Evolutionary conservation across 2,888 invertebrate species (phyloP), one percentile per base, ranked within the genome.

Genomic region (Heteropelma amictum): DNA sequence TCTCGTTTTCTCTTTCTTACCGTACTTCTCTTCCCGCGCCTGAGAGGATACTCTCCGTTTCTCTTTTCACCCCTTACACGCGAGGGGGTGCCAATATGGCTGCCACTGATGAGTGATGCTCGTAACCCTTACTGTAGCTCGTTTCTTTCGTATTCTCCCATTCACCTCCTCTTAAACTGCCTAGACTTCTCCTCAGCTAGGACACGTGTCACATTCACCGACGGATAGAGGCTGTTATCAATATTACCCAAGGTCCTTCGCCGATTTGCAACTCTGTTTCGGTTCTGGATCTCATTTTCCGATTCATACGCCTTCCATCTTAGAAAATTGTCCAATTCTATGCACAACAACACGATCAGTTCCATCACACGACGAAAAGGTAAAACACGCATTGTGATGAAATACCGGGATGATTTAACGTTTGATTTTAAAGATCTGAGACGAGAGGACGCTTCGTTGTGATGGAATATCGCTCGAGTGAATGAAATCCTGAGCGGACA

Each of bases 31-130:
- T 65, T 56, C 54, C 56, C 61, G 67, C 71, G 51, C 61, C 45
- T 58, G 51, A 67, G 63, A 68, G 54, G 75, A 54, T 69, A 53
- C 53, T 54, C 71, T 58, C 67, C 49, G 28, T 40, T 21, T 58
- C 30, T 12, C 30, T 60, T 68, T 60, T 58, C 30, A 56, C 63
- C 64, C 54, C 68, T 45, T 23, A 38, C 12, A 23, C 17, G 56
- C 67, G 53, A 61, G 77, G 77, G 78, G 77, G 81, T 83, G 83
- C 85, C 87, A 88, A 88, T 88, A 88, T 88, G 87, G 88, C 87
- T 84, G 88, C 85, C 85, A 81, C 86, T 87, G 87, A 88, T 88
- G 88, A 88, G 87, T 83, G 87, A 88, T 88, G 86, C 87, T 86
- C 85, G 85, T 84, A 87, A 87, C 85, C 87, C 88, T 85, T 87